A percentile compares a stretch with the other conserved stretches of the same genome.
Evolutionary conservation across 92 coral and sea anemone genomes (phyloP).

Genomic region (Umimayanthus kanabou): DNA sequence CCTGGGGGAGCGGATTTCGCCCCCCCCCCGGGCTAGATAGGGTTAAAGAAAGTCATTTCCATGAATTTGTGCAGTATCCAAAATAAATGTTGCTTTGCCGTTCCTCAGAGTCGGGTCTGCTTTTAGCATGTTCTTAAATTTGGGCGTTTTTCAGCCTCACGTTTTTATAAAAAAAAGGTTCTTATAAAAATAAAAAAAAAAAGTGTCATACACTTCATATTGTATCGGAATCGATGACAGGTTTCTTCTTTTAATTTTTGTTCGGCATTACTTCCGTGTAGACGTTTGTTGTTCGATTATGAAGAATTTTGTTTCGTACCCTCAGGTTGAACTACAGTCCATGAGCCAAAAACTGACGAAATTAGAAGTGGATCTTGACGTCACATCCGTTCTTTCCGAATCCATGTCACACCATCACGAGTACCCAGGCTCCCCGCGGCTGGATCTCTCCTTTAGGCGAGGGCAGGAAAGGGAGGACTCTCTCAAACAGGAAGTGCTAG

Average conservation of each 20-base stretch:
- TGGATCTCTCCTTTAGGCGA: conserved; percentile 23
- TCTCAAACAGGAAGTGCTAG: conserved; percentile 22
- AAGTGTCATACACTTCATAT: too few species aligned
- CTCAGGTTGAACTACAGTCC: conserved; percentile 14
- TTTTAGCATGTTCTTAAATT: too few species aligned
- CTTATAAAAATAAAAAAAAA: too few species aligned
- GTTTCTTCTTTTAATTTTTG: neutral
- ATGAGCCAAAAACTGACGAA: conserved; percentile 6
- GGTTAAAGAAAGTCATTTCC: too few species aligned
- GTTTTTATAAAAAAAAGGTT: too few species aligned
- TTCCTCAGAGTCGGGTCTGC: too few species aligned
- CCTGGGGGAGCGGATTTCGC: too few species aligned
- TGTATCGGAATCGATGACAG: neutral
- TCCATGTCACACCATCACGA: neutral
- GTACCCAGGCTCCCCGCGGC: conserved; percentile 24
- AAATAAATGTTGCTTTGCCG: too few species aligned
- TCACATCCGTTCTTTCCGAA: neutral
- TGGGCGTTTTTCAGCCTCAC: too few species aligned
- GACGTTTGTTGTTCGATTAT: too few species aligned
- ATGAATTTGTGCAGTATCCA: too few species aligned
- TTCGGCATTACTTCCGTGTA: neutral
- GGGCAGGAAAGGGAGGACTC: conserved; percentile 18
- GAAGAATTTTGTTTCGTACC: neutral
- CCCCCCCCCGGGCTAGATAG: too few species aligned
- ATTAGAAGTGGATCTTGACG: conserved; percentile 2